Conservation (phyloP, 2,113 vertebrate genomes). For the Campylorhamphus procurvoides region DNA sequence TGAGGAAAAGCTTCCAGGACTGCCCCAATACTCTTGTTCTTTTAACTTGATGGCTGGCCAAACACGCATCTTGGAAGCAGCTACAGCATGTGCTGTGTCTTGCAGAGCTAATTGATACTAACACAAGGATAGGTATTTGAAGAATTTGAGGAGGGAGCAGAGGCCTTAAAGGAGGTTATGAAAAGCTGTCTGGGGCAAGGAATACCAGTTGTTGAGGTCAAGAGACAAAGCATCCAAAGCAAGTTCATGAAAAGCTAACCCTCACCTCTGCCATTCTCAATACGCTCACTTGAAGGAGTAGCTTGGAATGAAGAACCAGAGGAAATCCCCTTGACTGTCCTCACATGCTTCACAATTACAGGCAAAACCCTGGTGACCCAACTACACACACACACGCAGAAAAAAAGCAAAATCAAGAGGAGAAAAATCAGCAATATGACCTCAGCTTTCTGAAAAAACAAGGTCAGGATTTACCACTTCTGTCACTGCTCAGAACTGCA, state of each 20-base stretch:
- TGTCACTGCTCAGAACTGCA: neutral
- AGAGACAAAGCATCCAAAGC: rapidly evolving
- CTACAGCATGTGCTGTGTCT: neutral
- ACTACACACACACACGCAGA: neutral
- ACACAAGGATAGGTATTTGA: neutral
- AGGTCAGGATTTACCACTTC: neutral
- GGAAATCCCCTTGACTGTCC: neutral
- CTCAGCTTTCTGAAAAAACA: neutral
- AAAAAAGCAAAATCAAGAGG: neutral
- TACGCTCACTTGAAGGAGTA: rapidly evolving
- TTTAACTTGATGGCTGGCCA: neutral
- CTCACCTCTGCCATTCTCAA: neutral
- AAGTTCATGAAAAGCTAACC: neutral
- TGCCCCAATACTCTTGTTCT: neutral
- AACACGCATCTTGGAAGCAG: neutral
- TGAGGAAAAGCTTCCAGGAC: neutral
- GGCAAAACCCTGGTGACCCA: neutral
- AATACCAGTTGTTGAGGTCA: neutral
- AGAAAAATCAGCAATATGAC: neutral
- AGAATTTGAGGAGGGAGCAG: slow-evolving; percentile 25
- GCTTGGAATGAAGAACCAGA: neutral
- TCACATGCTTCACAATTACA: neutral
- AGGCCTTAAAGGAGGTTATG: neutral
- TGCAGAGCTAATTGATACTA: slow-evolving; percentile 31
- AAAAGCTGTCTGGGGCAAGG: neutral